Evolutionary conservation across 2,113 vertebrate genomes (phyloP).

Genomic region (Ovibos moschatus): DNA sequence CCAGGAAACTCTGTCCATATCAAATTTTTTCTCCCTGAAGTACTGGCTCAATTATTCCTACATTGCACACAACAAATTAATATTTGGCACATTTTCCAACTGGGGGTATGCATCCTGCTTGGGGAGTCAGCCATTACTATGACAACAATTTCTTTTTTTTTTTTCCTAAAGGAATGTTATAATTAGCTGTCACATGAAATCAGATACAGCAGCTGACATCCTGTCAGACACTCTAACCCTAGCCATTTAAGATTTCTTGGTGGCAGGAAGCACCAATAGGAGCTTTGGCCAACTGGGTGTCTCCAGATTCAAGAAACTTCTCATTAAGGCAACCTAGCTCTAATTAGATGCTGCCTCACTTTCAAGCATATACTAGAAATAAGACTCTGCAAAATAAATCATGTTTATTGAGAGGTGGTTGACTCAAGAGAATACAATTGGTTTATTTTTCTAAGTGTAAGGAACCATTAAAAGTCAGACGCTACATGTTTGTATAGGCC

Average conservation of each 20-base stretch:
- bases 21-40: neutral
- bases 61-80: neutral
- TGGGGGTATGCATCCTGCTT: neutral
- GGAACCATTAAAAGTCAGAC: neutral
- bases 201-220: neutral
- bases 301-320: neutral
- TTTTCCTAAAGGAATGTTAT: constrained; percentile 49
- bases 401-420: neutral
- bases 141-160: constrained; percentile 44
- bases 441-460: neutral
- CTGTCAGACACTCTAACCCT: neutral
- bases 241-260: neutral
- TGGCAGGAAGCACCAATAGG: neutral
- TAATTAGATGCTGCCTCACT: neutral
- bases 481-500: neutral
- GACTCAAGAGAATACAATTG: neutral
- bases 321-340: neutral
- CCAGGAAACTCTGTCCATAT: neutral
- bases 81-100: constrained; percentile 5
- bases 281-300: neutral
- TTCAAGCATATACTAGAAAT: neutral
- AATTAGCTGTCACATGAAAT: constrained; percentile 52
- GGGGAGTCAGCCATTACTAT: constrained; percentile 28
- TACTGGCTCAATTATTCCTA: constrained; percentile 13
- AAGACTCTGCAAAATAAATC: neutral